A percentile compares a stretch with the other conserved stretches of the same genome.
These are phyloP conservation scores for Balaenoptera acutorostrata DNA, from an alignment of 2,113 vertebrate species.

Conservation along the genomic window DNA sequence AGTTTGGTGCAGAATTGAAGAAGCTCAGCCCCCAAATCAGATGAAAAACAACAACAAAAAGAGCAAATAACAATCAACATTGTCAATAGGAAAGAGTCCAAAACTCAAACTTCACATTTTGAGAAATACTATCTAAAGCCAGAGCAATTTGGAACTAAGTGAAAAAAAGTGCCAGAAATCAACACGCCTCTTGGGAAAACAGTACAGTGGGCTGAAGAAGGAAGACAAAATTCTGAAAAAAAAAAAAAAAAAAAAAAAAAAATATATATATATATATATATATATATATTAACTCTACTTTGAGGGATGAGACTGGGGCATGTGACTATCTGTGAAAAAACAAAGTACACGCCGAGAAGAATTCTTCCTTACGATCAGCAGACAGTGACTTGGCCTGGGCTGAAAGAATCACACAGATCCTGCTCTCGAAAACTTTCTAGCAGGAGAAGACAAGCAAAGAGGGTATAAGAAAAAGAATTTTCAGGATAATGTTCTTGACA, in stretches of 20 bases:
- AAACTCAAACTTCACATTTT: not conserved
- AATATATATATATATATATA: too few species aligned
- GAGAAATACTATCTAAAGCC: not conserved
- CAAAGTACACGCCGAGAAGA: rapidly evolving
- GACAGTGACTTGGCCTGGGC: not conserved
- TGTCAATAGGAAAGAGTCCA: not conserved
- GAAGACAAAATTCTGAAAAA: not conserved
- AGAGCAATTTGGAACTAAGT: not conserved
- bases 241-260: not conserved
- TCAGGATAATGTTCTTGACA: not conserved
- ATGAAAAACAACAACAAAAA: not conserved
- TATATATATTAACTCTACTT: not conserved
- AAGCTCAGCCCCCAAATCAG: not conserved
- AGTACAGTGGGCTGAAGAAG: not conserved
- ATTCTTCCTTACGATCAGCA: not conserved
- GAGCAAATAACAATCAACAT: not conserved
- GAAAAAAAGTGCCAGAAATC: not conserved
- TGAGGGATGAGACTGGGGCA: not conserved
- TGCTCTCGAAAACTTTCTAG: not conserved
- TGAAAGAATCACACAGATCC: not conserved
- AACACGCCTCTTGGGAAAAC: not conserved
- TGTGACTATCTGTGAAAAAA: not conserved
- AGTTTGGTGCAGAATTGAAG: not conserved
- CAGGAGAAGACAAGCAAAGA: not conserved
- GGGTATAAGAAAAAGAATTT: not conserved